A percentile compares a stretch with the other conserved stretches of the same genome.
phyloP scores from a whole-genome alignment of 53 echinoderm and acorn worm species.

The Patiria pectinifera region DNA sequence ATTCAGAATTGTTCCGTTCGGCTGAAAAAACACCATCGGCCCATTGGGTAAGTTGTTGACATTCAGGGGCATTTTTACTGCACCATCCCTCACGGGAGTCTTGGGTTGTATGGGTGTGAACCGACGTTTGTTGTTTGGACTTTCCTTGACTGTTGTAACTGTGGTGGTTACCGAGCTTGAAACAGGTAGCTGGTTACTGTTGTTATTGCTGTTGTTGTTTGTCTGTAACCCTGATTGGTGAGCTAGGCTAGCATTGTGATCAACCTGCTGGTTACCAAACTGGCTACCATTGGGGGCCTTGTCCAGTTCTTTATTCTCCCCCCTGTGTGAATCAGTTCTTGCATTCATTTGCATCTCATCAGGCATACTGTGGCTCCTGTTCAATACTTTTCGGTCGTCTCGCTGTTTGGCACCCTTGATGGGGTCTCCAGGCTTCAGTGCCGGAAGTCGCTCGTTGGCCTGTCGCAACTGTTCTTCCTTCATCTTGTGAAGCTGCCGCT shows the following conservation, averaged over 20 bases:
- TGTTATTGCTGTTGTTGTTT: slow-evolving; percentile 62
- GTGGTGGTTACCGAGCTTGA: not conserved
- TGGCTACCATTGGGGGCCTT: slow-evolving; percentile 53
- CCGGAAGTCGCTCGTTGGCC: slow-evolving; percentile 11
- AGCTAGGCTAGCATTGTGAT: not conserved
- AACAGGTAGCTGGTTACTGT: slow-evolving; percentile 23
- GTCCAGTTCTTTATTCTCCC: slow-evolving; percentile 25
- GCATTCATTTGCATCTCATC: slow-evolving; percentile 55
- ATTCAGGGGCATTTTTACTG: slow-evolving; percentile 26
- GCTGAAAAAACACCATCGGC: slow-evolving; percentile 37
- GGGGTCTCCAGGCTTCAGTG: not conserved
- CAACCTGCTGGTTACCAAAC: slow-evolving; percentile 40
- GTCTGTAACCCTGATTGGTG: slow-evolving; percentile 24
- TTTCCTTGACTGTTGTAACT: slow-evolving; percentile 75
- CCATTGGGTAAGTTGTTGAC: slow-evolving; percentile 7
- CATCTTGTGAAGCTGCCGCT: slow-evolving; percentile 77
- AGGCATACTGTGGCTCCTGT: slow-evolving; percentile 49
- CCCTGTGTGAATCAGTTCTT: slow-evolving; percentile 19
- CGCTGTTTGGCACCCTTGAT: not conserved
- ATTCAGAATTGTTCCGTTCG: slow-evolving; percentile 25
- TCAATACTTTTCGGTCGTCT: slow-evolving; percentile 3
- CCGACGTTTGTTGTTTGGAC: slow-evolving; percentile 84
- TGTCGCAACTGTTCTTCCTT: slow-evolving; percentile 75
- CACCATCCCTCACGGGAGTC: slow-evolving; percentile 81
- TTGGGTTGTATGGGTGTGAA: slow-evolving; percentile 94